Percentiles rank a stretch among this genome's conserved stretches.
Conservation (phyloP, 1,140 invertebrate species). For the Physella acuta region DNA sequence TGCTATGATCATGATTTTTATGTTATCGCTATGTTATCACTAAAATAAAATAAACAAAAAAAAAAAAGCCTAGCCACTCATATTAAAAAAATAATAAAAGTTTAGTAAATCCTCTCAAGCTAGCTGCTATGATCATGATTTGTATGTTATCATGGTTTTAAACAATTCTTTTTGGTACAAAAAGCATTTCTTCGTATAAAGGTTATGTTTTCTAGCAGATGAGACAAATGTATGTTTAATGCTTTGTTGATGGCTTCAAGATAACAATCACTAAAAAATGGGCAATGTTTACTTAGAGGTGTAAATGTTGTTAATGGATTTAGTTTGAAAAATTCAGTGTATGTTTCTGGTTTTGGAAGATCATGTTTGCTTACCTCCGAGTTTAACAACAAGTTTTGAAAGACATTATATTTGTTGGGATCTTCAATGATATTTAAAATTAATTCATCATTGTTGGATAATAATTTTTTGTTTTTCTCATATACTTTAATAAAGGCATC, state of each 20-base stretch:
- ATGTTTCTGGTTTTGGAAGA: background rate
- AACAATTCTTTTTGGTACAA: no score
- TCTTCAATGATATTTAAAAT: slow-evolving; percentile 74
- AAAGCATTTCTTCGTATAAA: no score
- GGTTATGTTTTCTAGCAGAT: background rate
- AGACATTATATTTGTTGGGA: slow-evolving; percentile 76
- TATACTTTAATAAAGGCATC: slow-evolving; percentile 92
- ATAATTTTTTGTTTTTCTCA: slow-evolving; percentile 86
- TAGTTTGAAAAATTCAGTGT: background rate
- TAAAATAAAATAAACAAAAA: no score
- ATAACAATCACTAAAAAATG: background rate
- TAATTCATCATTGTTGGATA: slow-evolving; percentile 81
- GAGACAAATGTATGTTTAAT: background rate
- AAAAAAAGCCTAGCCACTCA: no score
- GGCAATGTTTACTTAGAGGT: background rate
- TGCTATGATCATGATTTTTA: no score
- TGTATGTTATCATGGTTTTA: no score
- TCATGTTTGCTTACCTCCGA: slow-evolving; percentile 4
- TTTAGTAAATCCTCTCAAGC: no score
- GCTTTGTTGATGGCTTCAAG: background rate
- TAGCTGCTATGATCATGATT: no score
- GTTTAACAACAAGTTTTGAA: background rate
- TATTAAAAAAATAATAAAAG: no score
- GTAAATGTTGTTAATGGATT: background rate
- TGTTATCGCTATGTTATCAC: no score